Conservation (phyloP, 2,888 invertebrate species). For the Tigriopus californicus region DNA sequence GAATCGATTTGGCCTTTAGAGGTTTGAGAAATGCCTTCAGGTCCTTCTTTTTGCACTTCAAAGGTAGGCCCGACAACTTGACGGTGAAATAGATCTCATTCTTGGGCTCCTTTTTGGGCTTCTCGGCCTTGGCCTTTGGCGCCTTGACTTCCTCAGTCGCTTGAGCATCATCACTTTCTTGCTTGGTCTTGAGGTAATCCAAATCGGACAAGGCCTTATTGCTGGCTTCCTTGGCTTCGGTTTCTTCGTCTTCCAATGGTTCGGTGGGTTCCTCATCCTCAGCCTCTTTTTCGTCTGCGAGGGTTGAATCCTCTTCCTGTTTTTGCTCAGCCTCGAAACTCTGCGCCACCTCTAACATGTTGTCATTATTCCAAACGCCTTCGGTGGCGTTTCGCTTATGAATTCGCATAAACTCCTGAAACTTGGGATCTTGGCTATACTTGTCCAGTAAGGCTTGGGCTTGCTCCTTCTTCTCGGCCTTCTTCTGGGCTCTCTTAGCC, state of each 20-base stretch:
- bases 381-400: conserved; percentile 39
- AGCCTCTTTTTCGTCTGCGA: conserved; percentile 23
- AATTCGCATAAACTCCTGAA: conserved; percentile 70
- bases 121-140: background rate
- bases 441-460: conserved; percentile 39
- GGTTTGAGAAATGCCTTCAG: conserved; percentile 69
- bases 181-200: conserved; percentile 31
- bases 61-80: conserved; percentile 57
- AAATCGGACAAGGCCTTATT: conserved; percentile 54
- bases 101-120: conserved; percentile 15
- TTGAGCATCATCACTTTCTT: conserved; percentile 18
- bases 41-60: conserved; percentile 54
- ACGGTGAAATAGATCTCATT: conserved; percentile 36
- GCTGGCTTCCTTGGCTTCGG: conserved; percentile 42
- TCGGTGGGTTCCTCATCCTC: conserved; percentile 20
- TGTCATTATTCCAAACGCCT: conserved; percentile 37
- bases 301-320: conserved; percentile 20
- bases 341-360: conserved; percentile 23
- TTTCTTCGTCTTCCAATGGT: conserved; percentile 23
- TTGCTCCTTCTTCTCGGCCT: conserved; percentile 29
- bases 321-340: conserved; percentile 21
- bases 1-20: conserved; percentile 52
- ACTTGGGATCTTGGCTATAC: conserved; percentile 70
- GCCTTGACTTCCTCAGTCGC: conserved; percentile 18
- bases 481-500: conserved; percentile 15